Evolutionary conservation across 2,888 invertebrate species (phyloP), one percentile per base, ranked within the genome.

Genomic region (Anthrax anthrax): DNA sequence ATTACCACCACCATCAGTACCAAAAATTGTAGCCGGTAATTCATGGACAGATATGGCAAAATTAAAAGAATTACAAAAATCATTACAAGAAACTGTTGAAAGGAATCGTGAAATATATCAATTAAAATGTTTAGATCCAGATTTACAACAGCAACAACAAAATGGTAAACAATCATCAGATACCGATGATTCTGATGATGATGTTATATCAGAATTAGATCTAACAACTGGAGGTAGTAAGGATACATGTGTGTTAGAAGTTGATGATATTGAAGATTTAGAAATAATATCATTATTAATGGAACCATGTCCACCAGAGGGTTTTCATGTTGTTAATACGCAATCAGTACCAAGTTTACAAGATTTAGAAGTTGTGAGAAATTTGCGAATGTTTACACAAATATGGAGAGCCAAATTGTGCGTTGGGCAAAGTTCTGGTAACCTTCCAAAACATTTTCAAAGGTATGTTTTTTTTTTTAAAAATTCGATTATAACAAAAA

Each of bases 361-460:
- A 39, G 79, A 78, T 50, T 68, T 78, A 51, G 80, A 81, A 56
- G 74, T 78, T 12, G 78, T 81, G 1, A 72, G 76, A 54, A 82
- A 81, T 63, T 67, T 83, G 38, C 83, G 88, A 72, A 85, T 87
- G 83, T 88, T 89, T 60, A 80, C 87, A 0, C 89, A 91, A 63
- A 78, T 91, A 18, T 85, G 85, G 71, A 69, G 80, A 37, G 75
- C 78, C 0, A 80, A 80, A 59, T 70, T 80, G 37, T 72, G 74
- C 9, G 58, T 69, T 2, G 63, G 61, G 14, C 72, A 71, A 58
- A 71, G 65, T 45, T 67, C 71, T 1, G 71, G 69, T 53, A 70
- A 74, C 53, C 74, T 77, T 50, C 71, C 74, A 12, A 67, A 70
- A 50, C 73, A 75, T 57, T 74, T 76, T 54, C 70, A 72, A 51